Conservation (phyloP, 2,113 vertebrate species). For the Tachuris rubrigastra region DNA sequence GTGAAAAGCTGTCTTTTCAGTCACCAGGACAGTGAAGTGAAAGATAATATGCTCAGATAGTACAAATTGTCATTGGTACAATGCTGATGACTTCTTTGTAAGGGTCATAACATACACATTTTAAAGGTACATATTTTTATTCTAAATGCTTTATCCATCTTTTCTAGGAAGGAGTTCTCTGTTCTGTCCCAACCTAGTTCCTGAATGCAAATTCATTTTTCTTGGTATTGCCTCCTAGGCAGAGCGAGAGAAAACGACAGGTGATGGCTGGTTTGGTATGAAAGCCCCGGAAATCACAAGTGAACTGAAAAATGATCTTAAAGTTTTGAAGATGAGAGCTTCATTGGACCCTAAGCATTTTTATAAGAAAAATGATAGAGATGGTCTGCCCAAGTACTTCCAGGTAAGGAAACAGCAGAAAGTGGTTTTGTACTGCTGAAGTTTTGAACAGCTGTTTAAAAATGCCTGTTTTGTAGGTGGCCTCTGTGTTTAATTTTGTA, state of each 20-base stretch:
- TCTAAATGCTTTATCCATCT: background rate
- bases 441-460: background rate
- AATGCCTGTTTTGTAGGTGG: background rate
- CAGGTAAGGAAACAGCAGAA: conserved; percentile 78
- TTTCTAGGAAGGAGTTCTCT: background rate
- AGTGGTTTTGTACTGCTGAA: background rate
- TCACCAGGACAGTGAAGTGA: background rate
- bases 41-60: background rate
- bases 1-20: background rate
- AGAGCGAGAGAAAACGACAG: conserved; percentile 87
- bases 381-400: conserved; percentile 93
- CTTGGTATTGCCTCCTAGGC: conserved; percentile 73
- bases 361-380: conserved; percentile 97
- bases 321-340: conserved; percentile 90
- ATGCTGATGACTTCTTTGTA: background rate
- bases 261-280: conserved; percentile 95
- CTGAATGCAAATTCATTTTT: background rate
- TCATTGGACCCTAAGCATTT: conserved; percentile 92
- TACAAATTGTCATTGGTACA: background rate
- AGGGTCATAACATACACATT: background rate
- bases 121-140: background rate
- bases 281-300: conserved; percentile 91
- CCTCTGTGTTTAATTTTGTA: background rate
- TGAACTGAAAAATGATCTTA: conserved; percentile 90
- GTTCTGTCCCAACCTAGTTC: background rate